Evolutionary conservation across 2,888 invertebrate species (phyloP).

Genomic region (Ennomos quercinarius): DNA sequence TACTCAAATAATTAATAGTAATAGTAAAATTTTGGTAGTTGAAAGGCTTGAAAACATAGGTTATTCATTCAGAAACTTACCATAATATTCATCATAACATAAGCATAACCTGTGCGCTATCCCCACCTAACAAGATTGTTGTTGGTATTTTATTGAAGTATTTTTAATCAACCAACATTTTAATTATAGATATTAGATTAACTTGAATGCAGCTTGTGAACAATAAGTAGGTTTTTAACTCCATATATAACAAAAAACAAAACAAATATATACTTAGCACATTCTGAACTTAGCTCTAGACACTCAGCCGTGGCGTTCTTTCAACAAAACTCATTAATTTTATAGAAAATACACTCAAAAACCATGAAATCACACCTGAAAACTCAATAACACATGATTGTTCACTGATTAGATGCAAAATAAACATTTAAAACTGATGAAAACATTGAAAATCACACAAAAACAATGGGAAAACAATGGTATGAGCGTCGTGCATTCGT

Average conservation of each 20-base stretch:
- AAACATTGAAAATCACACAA: constrained; percentile 68
- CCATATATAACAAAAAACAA: neutral
- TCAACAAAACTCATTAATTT: constrained; percentile 50
- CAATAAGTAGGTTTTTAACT: too few relatives aligned
- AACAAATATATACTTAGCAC: constrained; percentile 43
- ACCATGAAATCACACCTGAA: constrained; percentile 41
- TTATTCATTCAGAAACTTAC: too few relatives aligned
- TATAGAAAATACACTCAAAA: constrained; percentile 50
- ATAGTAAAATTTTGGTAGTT: too few relatives aligned
- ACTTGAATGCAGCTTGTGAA: too few relatives aligned
- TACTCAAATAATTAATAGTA: too few relatives aligned
- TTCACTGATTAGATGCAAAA: constrained; percentile 59
- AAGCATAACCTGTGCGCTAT: too few relatives aligned
- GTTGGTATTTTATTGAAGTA: too few relatives aligned
- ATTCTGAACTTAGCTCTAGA: constrained; percentile 70
- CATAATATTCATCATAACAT: too few relatives aligned
- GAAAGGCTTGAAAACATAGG: too few relatives aligned
- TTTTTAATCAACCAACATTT: too few relatives aligned
- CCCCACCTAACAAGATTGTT: neutral
- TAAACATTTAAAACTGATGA: constrained; percentile 49
- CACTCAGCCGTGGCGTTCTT: constrained; percentile 61
- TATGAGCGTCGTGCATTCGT: constrained; percentile 64
- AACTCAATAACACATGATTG: constrained; percentile 51
- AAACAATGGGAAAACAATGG: constrained; percentile 71
- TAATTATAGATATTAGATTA: too few relatives aligned